A percentile compares a stretch with the other conserved stretches of the same genome.
Conservation (phyloP, 2,888 invertebrate genomes). For the Volucella inanis region DNA sequence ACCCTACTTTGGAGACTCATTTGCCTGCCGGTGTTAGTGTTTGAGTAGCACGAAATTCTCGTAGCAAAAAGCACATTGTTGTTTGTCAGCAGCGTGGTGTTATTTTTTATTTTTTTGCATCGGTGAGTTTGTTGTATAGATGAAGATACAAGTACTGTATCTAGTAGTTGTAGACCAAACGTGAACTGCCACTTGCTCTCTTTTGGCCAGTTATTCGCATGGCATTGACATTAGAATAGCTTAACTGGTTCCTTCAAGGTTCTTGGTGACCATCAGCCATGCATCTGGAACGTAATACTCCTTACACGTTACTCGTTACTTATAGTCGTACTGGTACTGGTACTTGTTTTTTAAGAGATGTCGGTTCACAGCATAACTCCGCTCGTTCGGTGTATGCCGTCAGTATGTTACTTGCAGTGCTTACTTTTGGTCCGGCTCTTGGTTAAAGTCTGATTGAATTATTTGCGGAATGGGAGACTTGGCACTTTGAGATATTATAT, state of each 20-base stretch:
- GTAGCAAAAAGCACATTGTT: conserved; percentile 64
- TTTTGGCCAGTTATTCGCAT: conserved; percentile 75
- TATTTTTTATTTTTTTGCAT: conserved; percentile 1
- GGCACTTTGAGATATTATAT: conserved; percentile 54
- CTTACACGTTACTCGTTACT: too few relatives aligned
- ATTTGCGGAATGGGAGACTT: conserved; percentile 63
- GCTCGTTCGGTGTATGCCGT: conserved; percentile 3
- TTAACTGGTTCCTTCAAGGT: conserved; percentile 83
- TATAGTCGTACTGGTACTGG: too few relatives aligned
- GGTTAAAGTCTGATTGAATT: conserved; percentile 59
- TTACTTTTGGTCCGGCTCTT: neutral
- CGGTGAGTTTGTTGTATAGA: neutral
- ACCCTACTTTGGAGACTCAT: neutral
- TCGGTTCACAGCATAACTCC: conserved; percentile 6
- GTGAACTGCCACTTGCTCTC: conserved; percentile 48
- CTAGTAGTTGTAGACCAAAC: conserved; percentile 18
- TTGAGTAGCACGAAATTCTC: conserved; percentile 36
- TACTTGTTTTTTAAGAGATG: conserved; percentile 21
- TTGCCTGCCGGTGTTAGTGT: conserved; percentile 19
- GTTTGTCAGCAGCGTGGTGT: conserved; percentile 43
- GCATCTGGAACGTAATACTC: conserved; percentile 70
- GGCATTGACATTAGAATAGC: conserved; percentile 83
- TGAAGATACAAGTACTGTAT: neutral
- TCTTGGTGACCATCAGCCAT: conserved; percentile 77
- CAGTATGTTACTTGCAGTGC: conserved; percentile 1